Evolutionary conservation across 2,888 invertebrate species (phyloP), one percentile per base, ranked within the genome.

Genomic region (Glaucopsyche alexis): DNA sequence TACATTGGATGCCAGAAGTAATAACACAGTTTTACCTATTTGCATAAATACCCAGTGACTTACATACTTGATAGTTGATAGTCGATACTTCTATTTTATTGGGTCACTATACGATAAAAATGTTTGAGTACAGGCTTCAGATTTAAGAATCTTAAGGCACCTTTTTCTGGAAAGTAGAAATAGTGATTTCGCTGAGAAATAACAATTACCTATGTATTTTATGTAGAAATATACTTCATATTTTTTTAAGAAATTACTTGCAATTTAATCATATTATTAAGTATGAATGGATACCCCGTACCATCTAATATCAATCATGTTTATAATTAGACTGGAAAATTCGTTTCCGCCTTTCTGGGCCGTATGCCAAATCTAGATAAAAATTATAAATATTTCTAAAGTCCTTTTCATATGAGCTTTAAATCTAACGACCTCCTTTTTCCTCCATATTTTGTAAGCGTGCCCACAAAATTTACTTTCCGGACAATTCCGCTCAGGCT

Each of bases 41-140:
- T 60, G 29, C 60, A 60, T 60, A 60, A 60, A 60, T 60, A 38
- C 60, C 60, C 29, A 38, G 13, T 13, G 29, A 38, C 60, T 60
- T 60, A 38, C 29, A 1, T 60, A 29, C 13, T 60, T 60, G n/a
- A n/a, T n/a, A n/a, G n/a, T n/a, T n/a, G n/a, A n/a, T n/a, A n/a
- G n/a, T n/a, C n/a, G n/a, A n/a, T n/a, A n/a, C n/a, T 42, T 42
- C 8, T 42, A 6, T 42, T 42, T 60, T 13, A 38, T 38, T 29
- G 29, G 60, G 60, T 60, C 55, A 29, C 11, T 60, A 60, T 60
- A 4, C 55, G 19, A 60, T 4, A 13, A 60, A 19, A 13, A 2
- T 8, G 1, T 38, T 38, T 19, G 13, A 6, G 60, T 60, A 13
- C 13, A 14, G 29, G 55, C 42, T 42, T 55, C 11, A 52, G 16